Base-by-base conservation (phyloP, 2,113 vertebrate species). In the Percina caprodes region DNA sequence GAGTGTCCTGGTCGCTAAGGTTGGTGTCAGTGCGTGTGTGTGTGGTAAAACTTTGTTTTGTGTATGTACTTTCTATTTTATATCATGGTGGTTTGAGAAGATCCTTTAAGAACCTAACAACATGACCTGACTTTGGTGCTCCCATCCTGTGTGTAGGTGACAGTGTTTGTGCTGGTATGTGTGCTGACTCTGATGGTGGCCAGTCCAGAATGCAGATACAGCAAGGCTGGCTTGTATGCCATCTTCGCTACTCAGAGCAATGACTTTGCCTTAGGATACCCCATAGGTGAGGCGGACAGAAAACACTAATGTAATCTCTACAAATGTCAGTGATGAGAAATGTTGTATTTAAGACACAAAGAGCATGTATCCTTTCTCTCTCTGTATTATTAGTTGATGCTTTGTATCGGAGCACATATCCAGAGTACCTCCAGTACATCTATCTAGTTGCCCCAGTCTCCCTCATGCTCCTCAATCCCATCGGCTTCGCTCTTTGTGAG, bases 221-320 rank as follows among this genome's bases (percentile, higher is more conserved):
- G 98, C 92, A 99, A 98, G 93, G 98, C 98, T 7, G 98, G 98
- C 60, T 95, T 99, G 19, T 99, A 97, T 72, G 96, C 98, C 88
- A 99, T 99, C 90, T 99, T 99, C 92, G 97, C 98, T 79, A 99
- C 98, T 21, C 98, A 99, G 87, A 99, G 98, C 93, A 99, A 99
- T 82, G 98, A 99, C 94, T 99, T 99, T 92, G 98, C 98, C 21
- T 87, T 99, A 88, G 98, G 98, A 90, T 99, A 98, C 79, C 98
- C 98, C 0, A 99, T 99, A 94, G 98, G 98, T 99, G 95, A 97
- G 96, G 30, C 55, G 51, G 42, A 75, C 18, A 26, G 33, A 69
- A 56, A 69, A 19, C 49, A 30, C 35, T 33, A 12, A 63, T 52
- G 39, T 55, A 1, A 5, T 33, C 23, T 48, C 42, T 11, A 23